These are phyloP conservation scores for Helleia helle DNA, from an alignment of 2,888 invertebrate species.

Conservation along the genomic window DNA sequence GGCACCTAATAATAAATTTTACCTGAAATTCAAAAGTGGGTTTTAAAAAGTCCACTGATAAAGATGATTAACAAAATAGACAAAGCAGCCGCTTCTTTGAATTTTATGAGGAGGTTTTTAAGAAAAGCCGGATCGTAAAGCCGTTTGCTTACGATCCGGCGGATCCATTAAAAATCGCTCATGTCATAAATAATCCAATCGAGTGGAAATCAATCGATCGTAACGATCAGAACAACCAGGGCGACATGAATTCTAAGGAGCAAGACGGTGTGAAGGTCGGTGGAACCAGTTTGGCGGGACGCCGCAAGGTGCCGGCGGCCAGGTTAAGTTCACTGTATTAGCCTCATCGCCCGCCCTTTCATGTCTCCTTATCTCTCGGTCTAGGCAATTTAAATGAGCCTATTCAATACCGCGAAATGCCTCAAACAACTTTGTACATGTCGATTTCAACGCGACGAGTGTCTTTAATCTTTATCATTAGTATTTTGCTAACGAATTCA, in stretches of 20 bases:
- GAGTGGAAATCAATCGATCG: constrained; percentile 51
- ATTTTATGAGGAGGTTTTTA: too few relatives aligned
- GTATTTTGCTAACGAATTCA: too few relatives aligned
- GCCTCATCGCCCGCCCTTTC: constrained; percentile 66
- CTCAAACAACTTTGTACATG: constrained; percentile 17
- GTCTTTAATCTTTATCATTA: constrained; percentile 14
- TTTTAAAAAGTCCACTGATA: too few relatives aligned
- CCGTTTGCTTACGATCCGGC: too few relatives aligned
- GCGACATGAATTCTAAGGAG: constrained; percentile 48
- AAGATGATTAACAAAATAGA: too few relatives aligned
- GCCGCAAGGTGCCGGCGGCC: constrained; percentile 64
- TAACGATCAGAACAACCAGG: constrained; percentile 53
- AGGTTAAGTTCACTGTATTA: constrained; percentile 67
- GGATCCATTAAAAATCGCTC: too few relatives aligned
- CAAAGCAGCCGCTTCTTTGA: too few relatives aligned
- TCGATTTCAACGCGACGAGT: constrained; percentile 12
- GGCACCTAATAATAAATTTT: too few relatives aligned
- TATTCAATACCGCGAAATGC: constrained; percentile 42
- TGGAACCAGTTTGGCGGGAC: constrained; percentile 64
- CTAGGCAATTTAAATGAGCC: constrained; percentile 57
- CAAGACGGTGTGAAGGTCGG: constrained; percentile 58
- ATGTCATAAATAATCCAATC: too few relatives aligned
- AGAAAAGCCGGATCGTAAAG: too few relatives aligned
- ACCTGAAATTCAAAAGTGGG: too few relatives aligned
- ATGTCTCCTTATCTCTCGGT: constrained; percentile 61